Evolutionary conservation across 2,113 vertebrate species (phyloP), one percentile per base, ranked within the genome.

Genomic region (Cricetomys ansorgei): DNA sequence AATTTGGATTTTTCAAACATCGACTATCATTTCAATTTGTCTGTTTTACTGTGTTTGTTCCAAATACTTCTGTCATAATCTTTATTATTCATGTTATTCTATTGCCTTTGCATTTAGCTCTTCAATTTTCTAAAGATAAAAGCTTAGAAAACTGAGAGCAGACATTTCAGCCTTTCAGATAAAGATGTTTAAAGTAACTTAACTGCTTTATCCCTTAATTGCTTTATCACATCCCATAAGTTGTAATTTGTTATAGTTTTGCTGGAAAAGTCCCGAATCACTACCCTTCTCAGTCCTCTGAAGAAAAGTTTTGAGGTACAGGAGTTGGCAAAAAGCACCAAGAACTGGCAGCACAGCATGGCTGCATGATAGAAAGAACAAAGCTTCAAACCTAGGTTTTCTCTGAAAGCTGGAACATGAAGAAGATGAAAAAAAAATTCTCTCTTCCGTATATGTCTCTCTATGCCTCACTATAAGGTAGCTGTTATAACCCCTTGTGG

Each of bases 391-490:
- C 5, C 53, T 7, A 85, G 62, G 8, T 12, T 15, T 15, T 85
- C 53, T 80, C 25, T 70, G 76, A 53, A 40, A n/a, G 37, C 70
- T 55, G 27, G 25, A 37, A 37, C 45, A 12, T 40, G 19, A 40
- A 1, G 31, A 0, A 62, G 10, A 0, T 19, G n/a, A 12, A n/a
- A 15, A 11, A 43, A 59, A 4, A 0, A 7, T 19, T 7, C n/a
- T 15, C 34, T 40, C 7, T n/a, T 8, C 37, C n/a, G 1, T 37
- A 37, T 8, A 77, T 43, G 88, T 40, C 27, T 77, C 43, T 69
- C 59, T 34, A 27, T 4, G 31, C 45, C 43, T 67, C 62, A 37
- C 19, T 25, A 17, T 34, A 67, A 67, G 43, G 62, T 34, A 37
- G 65, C 53, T 79, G 19, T 76, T 86, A 19, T 9, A 92, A 34